Evolutionary conservation across 2,888 invertebrate species (phyloP).

Genomic region (Stenolophus ochropezus): DNA sequence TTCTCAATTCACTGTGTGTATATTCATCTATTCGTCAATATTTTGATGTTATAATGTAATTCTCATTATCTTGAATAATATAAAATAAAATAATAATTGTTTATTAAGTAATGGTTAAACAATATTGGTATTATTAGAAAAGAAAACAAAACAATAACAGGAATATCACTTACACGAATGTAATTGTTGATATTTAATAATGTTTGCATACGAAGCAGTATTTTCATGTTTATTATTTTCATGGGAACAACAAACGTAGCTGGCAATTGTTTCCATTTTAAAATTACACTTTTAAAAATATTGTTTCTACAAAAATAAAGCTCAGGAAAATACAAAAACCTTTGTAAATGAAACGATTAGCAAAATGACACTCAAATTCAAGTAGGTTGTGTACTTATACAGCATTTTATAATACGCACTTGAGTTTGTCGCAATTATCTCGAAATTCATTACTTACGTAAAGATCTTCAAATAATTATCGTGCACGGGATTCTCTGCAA

Average conservation of each 20-base stretch:
- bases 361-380: neutral
- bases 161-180: neutral
- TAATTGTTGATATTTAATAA: neutral
- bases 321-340: neutral
- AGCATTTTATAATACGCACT: conserved; percentile 26
- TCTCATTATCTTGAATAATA: no score
- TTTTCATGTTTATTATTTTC: neutral
- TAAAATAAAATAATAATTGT: no score
- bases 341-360: neutral
- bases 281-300: neutral
- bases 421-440: conserved; percentile 4
- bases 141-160: neutral
- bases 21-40: no score
- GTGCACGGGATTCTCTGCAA: neutral
- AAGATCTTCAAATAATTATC: conserved; percentile 13
- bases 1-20: no score
- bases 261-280: neutral
- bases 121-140: no score
- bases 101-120: neutral
- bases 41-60: no score
- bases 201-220: neutral
- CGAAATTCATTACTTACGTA: conserved; percentile 14
- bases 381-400: neutral
- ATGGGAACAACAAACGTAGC: neutral
- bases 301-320: neutral